A percentile compares a stretch with the other conserved stretches of the same genome.
Conservation (phyloP, 2,113 vertebrate species). For the Emydura subglobosa region DNA sequence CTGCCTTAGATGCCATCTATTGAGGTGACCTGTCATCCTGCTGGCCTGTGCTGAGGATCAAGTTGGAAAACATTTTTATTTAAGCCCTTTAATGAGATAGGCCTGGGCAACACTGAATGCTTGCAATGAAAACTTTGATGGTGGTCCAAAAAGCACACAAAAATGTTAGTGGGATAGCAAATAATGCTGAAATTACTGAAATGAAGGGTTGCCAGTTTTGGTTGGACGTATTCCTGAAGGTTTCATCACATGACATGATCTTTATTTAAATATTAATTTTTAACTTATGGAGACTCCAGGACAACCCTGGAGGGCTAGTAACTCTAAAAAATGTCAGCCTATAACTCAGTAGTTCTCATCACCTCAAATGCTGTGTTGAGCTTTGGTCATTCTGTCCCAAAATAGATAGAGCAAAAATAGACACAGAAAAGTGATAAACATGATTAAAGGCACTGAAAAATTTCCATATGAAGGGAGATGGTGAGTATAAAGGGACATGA, state of each 20-base stretch:
- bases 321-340: not conserved
- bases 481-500: not conserved
- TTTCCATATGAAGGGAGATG: not conserved
- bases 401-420: not conserved
- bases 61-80: not conserved
- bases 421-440: not conserved
- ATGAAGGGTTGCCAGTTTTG: too few species aligned
- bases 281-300: too few species aligned
- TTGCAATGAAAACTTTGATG: fast-evolving
- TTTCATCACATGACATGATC: too few species aligned
- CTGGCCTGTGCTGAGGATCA: not conserved
- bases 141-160: not conserved
- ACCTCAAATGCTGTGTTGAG: not conserved
- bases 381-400: not conserved
- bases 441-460: not conserved
- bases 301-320: too few species aligned
- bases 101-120: not conserved
- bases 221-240: too few species aligned
- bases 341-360: not conserved
- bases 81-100: not conserved
- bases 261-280: too few species aligned
- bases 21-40: not conserved
- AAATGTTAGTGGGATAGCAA: not conserved
- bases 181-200: not conserved
- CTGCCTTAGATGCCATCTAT: not conserved